Base-by-base conservation (phyloP, 2,888 invertebrate genomes). In the Oscheius sp. region DNA sequence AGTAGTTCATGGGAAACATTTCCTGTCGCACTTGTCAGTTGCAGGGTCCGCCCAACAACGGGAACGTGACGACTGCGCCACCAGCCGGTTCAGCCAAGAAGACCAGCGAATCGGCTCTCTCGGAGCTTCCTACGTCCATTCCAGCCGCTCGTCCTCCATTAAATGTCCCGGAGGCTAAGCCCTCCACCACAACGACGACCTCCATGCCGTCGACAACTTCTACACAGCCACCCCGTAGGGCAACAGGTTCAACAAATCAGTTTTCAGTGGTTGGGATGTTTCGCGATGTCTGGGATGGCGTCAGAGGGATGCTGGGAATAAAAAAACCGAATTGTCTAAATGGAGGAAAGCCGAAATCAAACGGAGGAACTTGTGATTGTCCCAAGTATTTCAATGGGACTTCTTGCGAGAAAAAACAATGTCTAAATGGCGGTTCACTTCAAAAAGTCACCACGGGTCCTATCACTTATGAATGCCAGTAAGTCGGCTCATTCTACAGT, bases 281-380 rank as follows among this genome's bases (percentile, higher is more conserved):
- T 25, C 50, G 50, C 33, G 39, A 65, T n/a, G 46, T 65, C 12
- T 65, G 65, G 52, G 70, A 52, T 12, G 68, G 63, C 27, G 45
- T 67, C 25, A 42, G 52, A 8, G 52, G 34, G 57, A 45, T 53
- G 45, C 34, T 84, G 31, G 84, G 84, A 27, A 81, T 82, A 65
- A 73, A 78, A 1, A 52, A 65, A 23, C 68, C 73, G 10, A 71
- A 73, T 6, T 84, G 84, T 70, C 66, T 65, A 5, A 84, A 84
- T 48, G 74, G 73, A 15, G 84, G 84, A 5, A 72, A 75, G 52
- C 74, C 72, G 45, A 73, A 70, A 29, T 69, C 73, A 8, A 72
- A 76, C 10, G 80, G n/a, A n/a, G n/a, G 76, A n/a, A 58, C 55
- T 25, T 82, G 82, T 37, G 64, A 74, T 17, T 82, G 82, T 37